Percentiles rank a stretch among this genome's conserved stretches.
Conservation (phyloP, 2,888 invertebrate species). For the Ditylenchus weischeri region DNA sequence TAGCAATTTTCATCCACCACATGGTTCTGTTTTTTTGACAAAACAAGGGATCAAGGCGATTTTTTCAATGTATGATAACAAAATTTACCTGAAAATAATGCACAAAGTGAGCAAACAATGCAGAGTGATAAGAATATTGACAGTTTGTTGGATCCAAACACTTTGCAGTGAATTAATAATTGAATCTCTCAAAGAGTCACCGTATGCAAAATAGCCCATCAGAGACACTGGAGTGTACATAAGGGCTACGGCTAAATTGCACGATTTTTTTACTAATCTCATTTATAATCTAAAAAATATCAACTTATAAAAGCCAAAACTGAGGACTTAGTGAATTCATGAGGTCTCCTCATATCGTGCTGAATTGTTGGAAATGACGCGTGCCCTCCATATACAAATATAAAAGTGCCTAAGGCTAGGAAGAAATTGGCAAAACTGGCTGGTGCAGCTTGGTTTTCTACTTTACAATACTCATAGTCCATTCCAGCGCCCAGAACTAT, state of each 20-base stretch:
- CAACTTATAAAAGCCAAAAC: slow-evolving; percentile 48
- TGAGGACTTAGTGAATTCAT: slow-evolving; percentile 48
- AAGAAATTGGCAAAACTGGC: slow-evolving; percentile 28
- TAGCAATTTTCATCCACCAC: no score
- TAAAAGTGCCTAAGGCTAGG: slow-evolving; percentile 33
- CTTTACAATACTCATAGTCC: slow-evolving; percentile 22
- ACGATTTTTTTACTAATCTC: slow-evolving; percentile 1
- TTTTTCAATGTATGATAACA: neutral
- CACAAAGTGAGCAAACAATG: slow-evolving; percentile 18
- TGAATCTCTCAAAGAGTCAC: slow-evolving; percentile 35
- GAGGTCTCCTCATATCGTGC: slow-evolving; percentile 53
- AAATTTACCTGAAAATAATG: slow-evolving; percentile 14
- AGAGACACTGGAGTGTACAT: slow-evolving; percentile 53
- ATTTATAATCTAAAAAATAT: neutral
- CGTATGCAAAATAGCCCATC: slow-evolving; percentile 48
- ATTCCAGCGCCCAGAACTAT: slow-evolving; percentile 24
- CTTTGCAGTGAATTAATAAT: slow-evolving; percentile 37
- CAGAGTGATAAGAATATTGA: slow-evolving; percentile 53
- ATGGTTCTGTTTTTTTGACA: no score
- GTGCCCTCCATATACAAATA: slow-evolving; percentile 34
- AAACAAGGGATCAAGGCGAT: neutral
- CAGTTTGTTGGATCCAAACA: slow-evolving; percentile 36
- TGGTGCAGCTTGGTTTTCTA: slow-evolving; percentile 17
- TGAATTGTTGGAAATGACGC: slow-evolving; percentile 26
- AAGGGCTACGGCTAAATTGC: slow-evolving; percentile 31